Percentiles rank a stretch among this genome's conserved stretches.
These are phyloP conservation scores for Pterostichus madidus DNA, from an alignment of 2,888 invertebrate genomes.

Conservation along the genomic window DNA sequence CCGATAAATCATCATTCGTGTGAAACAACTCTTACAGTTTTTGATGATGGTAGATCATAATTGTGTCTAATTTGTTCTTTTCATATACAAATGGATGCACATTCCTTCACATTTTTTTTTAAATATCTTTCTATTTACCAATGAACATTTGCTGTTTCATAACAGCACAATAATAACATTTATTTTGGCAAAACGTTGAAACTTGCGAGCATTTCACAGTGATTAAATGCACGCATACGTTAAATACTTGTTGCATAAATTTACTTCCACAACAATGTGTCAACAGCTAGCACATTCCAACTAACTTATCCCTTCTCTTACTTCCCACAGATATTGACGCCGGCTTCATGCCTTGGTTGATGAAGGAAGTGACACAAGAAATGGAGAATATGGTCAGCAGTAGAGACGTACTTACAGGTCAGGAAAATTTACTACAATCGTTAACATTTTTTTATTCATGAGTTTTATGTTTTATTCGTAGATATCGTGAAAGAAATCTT, in stretches of 20 bases:
- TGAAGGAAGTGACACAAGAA: slow-evolving; percentile 89
- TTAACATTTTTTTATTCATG: neutral
- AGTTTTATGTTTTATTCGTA: slow-evolving; percentile 71
- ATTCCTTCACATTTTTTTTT: no score
- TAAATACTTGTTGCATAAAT: slow-evolving; percentile 44
- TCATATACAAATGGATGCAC: no score
- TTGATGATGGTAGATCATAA: no score
- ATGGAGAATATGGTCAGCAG: slow-evolving; percentile 90
- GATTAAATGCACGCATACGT: slow-evolving; percentile 32
- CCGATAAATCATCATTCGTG: no score
- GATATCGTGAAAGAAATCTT: slow-evolving; percentile 89
- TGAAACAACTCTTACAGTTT: no score
- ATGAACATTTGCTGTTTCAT: no score
- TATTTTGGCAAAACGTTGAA: neutral
- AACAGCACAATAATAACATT: slow-evolving; percentile 55
- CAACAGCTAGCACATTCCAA: neutral
- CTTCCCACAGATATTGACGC: slow-evolving; percentile 84
- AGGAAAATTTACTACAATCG: slow-evolving; percentile 67
- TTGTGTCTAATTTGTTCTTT: no score
- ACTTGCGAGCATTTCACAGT: neutral
- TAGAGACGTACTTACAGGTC: slow-evolving; percentile 88
- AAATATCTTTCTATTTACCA: no score
- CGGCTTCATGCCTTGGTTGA: slow-evolving; percentile 92
- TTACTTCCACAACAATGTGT: neutral
- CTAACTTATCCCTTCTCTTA: neutral